These are phyloP conservation scores for Melanotaenia trifasciata DNA, from an alignment of 2,797 vertebrate genomes.

Conservation along the genomic window DNA sequence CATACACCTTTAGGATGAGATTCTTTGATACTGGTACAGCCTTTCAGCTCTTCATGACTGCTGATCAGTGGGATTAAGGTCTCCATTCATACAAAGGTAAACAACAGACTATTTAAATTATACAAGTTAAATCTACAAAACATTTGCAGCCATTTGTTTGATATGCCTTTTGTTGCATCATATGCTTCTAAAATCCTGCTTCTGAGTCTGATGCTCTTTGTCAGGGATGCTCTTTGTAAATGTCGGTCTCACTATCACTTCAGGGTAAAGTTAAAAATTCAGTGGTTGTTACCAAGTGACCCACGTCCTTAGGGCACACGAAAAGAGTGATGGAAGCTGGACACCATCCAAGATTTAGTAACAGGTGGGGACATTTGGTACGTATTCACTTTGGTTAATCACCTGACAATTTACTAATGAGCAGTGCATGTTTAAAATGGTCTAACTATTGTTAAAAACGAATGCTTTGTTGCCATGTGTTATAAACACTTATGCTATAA, in stretches of 20 bases:
- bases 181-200: not conserved
- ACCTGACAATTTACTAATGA: not conserved
- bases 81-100: too few relatives aligned
- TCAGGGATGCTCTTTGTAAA: constrained; percentile 36
- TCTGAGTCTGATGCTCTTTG: constrained; percentile 8
- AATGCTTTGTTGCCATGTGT: not conserved
- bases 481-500: not conserved
- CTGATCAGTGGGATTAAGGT: too few relatives aligned
- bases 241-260: constrained; percentile 41
- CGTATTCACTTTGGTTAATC: constrained; percentile 28
- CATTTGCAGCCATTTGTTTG: too few relatives aligned
- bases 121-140: too few relatives aligned
- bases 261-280: constrained; percentile 55
- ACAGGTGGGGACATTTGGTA: constrained; percentile 22
- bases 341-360: constrained; percentile 15
- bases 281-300: constrained; percentile 52
- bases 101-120: too few relatives aligned
- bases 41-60: too few relatives aligned
- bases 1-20: too few relatives aligned
- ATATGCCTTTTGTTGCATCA: too few relatives aligned
- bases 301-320: constrained; percentile 26
- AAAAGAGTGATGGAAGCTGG: constrained; percentile 39
- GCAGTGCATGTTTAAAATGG: not conserved
- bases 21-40: too few relatives aligned
- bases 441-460: not conserved